phyloP scores from a whole-genome alignment of 2,797 vertebrate genomes.

The Pantherophis alleghaniensis region DNA sequence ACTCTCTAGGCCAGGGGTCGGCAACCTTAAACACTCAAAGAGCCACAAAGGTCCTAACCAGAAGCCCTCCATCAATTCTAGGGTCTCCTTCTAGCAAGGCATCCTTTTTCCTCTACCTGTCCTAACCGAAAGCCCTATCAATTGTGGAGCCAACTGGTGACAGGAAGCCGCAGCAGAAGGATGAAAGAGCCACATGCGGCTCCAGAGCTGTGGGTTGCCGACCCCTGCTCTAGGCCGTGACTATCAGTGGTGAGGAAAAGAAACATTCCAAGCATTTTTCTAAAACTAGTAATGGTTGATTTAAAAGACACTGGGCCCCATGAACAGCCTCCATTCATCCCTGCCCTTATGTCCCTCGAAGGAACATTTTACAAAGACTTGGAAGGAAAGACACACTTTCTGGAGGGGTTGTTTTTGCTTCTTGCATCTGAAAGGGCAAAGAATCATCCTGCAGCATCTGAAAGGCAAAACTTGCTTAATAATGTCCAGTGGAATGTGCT shows the following conservation, averaged over 20 bases:
- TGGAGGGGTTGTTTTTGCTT: background rate
- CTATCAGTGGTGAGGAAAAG: slow-evolving; percentile 3
- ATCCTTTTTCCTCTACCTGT: too few relatives aligned
- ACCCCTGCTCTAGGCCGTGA: background rate
- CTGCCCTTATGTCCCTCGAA: too few relatives aligned
- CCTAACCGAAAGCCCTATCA: too few relatives aligned
- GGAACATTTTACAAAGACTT: background rate
- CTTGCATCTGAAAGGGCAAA: background rate
- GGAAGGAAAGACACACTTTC: background rate
- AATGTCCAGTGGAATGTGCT: background rate
- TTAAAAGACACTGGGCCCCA: background rate
- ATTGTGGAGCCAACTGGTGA: too few relatives aligned
- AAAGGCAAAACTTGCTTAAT: background rate
- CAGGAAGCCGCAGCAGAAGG: too few relatives aligned
- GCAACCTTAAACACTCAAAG: too few relatives aligned
- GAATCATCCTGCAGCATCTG: background rate
- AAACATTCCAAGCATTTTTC: slow-evolving; percentile 21
- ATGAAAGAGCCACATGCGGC: too few relatives aligned
- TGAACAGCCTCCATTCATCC: background rate
- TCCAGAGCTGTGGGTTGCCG: too few relatives aligned
- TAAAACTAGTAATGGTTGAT: background rate
- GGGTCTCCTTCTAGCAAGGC: too few relatives aligned
- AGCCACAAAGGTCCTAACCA: too few relatives aligned
- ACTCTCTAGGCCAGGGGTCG: background rate
- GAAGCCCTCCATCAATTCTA: too few relatives aligned